phyloP scores from a whole-genome alignment of 2,888 invertebrate genomes.

The Noctua comes region DNA sequence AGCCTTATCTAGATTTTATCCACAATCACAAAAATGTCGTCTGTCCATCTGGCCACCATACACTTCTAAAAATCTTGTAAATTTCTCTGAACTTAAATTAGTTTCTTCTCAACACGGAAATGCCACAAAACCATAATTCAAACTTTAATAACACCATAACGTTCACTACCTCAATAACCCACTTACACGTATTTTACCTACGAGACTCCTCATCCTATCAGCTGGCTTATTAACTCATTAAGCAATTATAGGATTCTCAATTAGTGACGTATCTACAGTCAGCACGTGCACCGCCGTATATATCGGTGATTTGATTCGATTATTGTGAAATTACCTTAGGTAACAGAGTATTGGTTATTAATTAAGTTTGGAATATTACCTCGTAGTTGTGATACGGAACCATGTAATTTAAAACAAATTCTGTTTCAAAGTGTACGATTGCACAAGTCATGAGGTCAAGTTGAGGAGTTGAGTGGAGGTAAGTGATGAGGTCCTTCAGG shows the following conservation, averaged over 20 bases:
- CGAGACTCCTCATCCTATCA: slow-evolving; percentile 32
- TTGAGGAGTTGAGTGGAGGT: too few relatives aligned
- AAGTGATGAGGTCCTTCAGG: background rate
- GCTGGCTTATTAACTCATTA: slow-evolving; percentile 54
- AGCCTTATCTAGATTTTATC: background rate
- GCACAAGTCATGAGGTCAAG: background rate
- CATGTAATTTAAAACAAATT: background rate
- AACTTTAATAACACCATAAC: slow-evolving; percentile 4
- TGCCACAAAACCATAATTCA: background rate
- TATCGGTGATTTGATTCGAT: slow-evolving; percentile 37
- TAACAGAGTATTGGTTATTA: slow-evolving; percentile 20
- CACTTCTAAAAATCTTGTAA: background rate
- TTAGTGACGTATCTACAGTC: slow-evolving; percentile 37
- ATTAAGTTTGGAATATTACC: slow-evolving; percentile 7
- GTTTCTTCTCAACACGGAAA: background rate
- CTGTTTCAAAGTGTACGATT: background rate
- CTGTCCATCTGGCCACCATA: background rate
- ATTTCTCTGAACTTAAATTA: background rate
- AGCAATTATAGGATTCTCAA: slow-evolving; percentile 58
- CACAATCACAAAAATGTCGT: background rate
- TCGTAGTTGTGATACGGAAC: background rate
- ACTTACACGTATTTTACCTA: slow-evolving; percentile 32
- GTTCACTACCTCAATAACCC: slow-evolving; percentile 23
- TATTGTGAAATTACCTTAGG: slow-evolving; percentile 23
- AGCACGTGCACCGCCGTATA: slow-evolving; percentile 1